Evolutionary conservation across 2,797 vertebrate species (phyloP).

Genomic region (Anabacerthia variegaticeps): DNA sequence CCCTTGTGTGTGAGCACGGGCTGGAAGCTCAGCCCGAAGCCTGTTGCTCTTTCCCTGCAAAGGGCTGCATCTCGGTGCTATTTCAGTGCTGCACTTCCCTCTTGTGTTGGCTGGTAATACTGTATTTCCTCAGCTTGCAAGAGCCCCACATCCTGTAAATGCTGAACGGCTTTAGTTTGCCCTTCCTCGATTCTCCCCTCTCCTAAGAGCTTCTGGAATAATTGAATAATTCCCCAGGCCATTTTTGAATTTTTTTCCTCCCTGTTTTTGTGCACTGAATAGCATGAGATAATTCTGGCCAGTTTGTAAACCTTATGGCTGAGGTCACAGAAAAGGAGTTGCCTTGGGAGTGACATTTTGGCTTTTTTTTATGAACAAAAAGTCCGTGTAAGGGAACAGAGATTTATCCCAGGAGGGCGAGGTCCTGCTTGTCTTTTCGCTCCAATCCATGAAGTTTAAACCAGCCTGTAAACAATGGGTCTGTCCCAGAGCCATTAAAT

Average conservation of each 20-base stretch:
- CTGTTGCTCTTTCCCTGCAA: background rate
- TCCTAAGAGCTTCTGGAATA: background rate
- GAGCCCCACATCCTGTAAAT: background rate
- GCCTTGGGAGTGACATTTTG: background rate
- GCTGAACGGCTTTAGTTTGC: background rate
- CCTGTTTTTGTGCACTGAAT: accelerated
- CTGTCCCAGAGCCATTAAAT: background rate
- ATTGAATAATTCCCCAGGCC: accelerated
- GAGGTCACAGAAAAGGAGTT: background rate
- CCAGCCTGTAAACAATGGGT: background rate
- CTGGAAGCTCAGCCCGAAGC: accelerated
- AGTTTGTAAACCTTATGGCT: background rate
- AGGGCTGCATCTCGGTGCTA: slow-evolving; percentile 38
- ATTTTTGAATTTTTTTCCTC: accelerated
- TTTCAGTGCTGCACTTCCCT: slow-evolving; percentile 66
- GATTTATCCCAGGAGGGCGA: background rate
- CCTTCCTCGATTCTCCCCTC: background rate
- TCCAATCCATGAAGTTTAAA: background rate
- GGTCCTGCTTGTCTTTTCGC: background rate
- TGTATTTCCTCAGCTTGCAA: background rate
- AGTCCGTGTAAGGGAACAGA: background rate
- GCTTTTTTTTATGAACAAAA: background rate
- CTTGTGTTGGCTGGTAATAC: slow-evolving; percentile 46
- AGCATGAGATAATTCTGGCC: background rate
- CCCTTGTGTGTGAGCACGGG: background rate